Evolutionary conservation across 1,140 invertebrate species (phyloP).

Genomic region (Nautilus pompilius): DNA sequence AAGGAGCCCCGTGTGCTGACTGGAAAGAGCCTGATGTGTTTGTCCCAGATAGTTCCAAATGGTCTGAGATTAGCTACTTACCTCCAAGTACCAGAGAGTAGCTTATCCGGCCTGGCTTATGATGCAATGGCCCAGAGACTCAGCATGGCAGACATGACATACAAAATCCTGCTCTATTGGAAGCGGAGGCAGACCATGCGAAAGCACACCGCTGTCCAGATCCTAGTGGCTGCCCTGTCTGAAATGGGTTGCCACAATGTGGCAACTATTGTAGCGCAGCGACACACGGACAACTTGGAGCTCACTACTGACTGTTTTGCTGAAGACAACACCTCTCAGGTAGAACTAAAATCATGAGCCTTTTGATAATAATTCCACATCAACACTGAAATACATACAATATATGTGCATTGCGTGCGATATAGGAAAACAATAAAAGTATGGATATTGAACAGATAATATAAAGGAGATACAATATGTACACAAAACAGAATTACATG

Average conservation of each 20-base stretch:
- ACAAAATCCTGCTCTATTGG: slow-evolving; percentile 53
- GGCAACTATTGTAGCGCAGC: slow-evolving; percentile 31
- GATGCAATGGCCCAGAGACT: slow-evolving; percentile 51
- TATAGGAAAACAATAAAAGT: too few relatives aligned
- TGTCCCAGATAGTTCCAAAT: slow-evolving; percentile 43
- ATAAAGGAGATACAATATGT: too few relatives aligned
- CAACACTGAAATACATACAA: too few relatives aligned
- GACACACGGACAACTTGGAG: slow-evolving; percentile 40
- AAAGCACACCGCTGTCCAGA: slow-evolving; percentile 35
- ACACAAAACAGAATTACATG: too few relatives aligned
- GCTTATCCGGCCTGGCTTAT: slow-evolving; percentile 53
- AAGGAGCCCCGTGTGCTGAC: slow-evolving; percentile 46
- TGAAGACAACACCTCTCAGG: too few relatives aligned
- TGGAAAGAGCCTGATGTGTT: slow-evolving; percentile 42
- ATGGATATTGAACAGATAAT: too few relatives aligned
- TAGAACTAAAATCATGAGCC: too few relatives aligned
- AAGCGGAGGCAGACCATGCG: slow-evolving; percentile 44
- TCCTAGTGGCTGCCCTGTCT: slow-evolving; percentile 33
- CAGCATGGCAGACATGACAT: slow-evolving; percentile 48
- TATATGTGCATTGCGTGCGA: too few relatives aligned
- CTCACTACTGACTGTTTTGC: slow-evolving; percentile 35
- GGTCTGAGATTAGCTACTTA: slow-evolving; percentile 51
- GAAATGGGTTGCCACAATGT: slow-evolving; percentile 43
- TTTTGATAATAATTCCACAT: too few relatives aligned
- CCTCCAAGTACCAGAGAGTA: slow-evolving; percentile 49